Evolutionary conservation across 2,888 invertebrate species (phyloP), one percentile per base, ranked within the genome.

Genomic region (Heliconius aoede): DNA sequence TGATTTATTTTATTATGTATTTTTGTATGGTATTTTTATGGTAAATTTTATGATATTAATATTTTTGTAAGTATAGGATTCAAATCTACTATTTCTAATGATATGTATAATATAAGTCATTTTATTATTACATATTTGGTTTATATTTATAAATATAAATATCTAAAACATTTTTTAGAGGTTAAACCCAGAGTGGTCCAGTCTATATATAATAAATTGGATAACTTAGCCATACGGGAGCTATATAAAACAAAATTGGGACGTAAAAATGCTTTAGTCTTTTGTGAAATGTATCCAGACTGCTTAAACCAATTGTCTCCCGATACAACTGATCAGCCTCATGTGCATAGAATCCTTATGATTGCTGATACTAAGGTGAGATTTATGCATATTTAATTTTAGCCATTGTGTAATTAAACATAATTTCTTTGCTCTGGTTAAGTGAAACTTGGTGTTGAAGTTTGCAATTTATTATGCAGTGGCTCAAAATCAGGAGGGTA

Each of bases 261-360:
- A 0, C 96, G 96, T 0, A 92, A 93, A 46, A 94, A 95, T 81
- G 91, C 93, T 69, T 95, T 96, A 61, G 95, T 96, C n/a, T 88
- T 96, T 18, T 94, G 95, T 0, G 96, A 96, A 82, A 93, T 96
- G 85, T 96, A 95, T 86, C 96, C 96, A 0, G 95, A 95, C 83
- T 96, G 96, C 67, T 90, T 95, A 74, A 96, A 95, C 89, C 89
- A 95, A 67, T 92, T 95, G 58, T 95, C 93, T 9, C 92, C 93
- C 0, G 94, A 95, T 74, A 95, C 95, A 15, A 93, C 95, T 0
- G 95, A 95, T 77, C 94, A 95, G 77, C 94, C 94, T 1, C 93
- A 95, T 74, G 84, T 85, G 1, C 95, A 95, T 76, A 93, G 95
- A 76, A 95, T 96, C 83, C 87, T 97, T 28, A 96, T 96, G 90